Conservation (phyloP, 1,140 invertebrate species). For the Liolophura sinensis region DNA sequence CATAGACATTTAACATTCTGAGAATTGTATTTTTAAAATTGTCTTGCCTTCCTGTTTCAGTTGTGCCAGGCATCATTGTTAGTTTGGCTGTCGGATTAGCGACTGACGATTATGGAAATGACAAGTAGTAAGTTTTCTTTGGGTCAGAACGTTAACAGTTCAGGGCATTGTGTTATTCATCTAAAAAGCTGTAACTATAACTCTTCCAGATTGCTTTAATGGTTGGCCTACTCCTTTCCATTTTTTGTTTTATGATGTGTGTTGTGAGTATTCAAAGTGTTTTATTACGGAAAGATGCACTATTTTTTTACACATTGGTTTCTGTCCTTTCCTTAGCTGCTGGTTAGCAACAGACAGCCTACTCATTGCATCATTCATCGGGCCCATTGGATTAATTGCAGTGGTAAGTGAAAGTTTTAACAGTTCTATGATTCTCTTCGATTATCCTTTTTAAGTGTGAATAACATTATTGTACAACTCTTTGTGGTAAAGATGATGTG, state of each 20-base stretch:
- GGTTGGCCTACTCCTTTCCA: too few relatives aligned
- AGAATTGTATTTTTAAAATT: too few relatives aligned
- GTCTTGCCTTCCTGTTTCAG: conserved; percentile 46
- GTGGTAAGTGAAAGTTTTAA: conserved; percentile 72
- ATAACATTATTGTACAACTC: not conserved
- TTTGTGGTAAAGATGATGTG: not conserved
- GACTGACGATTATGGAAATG: conserved; percentile 94
- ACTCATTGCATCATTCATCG: conserved; percentile 88
- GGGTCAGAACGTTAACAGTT: too few relatives aligned
- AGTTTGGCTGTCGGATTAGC: conserved; percentile 88
- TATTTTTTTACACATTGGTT: not conserved
- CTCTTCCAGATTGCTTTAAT: too few relatives aligned
- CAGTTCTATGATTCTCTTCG: too few relatives aligned
- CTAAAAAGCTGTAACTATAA: too few relatives aligned
- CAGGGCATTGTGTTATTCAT: too few relatives aligned
- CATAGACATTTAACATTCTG: not conserved
- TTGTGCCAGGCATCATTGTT: conserved; percentile 87
- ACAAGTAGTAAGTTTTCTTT: conserved; percentile 78
- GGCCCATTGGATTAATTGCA: conserved; percentile 78
- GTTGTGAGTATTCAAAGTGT: too few relatives aligned
- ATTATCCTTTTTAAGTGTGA: not conserved
- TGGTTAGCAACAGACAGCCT: conserved; percentile 93
- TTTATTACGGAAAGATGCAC: too few relatives aligned
- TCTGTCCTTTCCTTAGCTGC: conserved; percentile 68
- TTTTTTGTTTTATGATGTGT: too few relatives aligned